Evolutionary conservation across 2,888 invertebrate genomes (phyloP).

Genomic region (Tipula vernalis): DNA sequence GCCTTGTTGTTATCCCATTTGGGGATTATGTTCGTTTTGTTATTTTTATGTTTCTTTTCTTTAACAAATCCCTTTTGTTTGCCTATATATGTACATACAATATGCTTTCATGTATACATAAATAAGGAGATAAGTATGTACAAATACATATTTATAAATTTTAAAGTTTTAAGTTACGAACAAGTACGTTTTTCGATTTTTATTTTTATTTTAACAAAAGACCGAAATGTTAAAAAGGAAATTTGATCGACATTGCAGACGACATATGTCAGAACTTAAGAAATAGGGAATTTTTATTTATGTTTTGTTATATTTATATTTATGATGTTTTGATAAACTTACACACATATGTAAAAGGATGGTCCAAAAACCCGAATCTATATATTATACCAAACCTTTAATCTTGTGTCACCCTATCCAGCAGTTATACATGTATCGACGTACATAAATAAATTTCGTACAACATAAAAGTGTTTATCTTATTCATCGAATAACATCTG

Average conservation of each 20-base stretch:
- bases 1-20: background rate
- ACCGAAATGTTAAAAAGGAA: background rate
- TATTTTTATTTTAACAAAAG: background rate
- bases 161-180: background rate
- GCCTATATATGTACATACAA: background rate
- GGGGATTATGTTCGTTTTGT: background rate
- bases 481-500: background rate
- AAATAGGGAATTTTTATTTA: background rate
- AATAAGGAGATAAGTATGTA: background rate
- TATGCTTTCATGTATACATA: background rate
- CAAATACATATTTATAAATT: background rate
- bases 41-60: background rate
- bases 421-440: background rate
- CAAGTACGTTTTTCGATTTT: background rate
- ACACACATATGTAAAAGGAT: background rate
- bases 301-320: background rate
- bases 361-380: background rate
- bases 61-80: background rate
- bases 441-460: background rate
- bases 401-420: background rate
- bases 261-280: background rate
- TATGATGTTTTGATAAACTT: background rate
- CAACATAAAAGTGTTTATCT: background rate
- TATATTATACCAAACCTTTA: background rate
- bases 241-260: slow-evolving; percentile 4